Base-by-base conservation (phyloP, 1,140 invertebrate genomes). In the Ceratoteleas bidentatus region DNA sequence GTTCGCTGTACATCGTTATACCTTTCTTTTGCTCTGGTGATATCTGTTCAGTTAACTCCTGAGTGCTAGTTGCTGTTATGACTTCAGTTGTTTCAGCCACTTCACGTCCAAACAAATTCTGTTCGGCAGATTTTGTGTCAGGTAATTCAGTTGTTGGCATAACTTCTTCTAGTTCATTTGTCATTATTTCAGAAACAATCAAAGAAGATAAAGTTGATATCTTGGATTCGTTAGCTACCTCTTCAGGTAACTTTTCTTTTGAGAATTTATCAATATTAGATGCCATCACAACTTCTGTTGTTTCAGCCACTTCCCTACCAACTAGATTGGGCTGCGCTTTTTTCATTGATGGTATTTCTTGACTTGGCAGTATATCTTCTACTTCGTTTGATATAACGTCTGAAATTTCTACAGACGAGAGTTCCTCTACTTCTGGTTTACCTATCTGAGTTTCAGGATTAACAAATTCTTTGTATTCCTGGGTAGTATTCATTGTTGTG, bases 161-260 rank as follows among this genome's bases (percentile, higher is more conserved):
- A 6, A 68, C 6, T 6, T 88, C 70, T 70, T 86, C 88, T 0
- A 72, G 47, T 85, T 90, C 89, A 34, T 76, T 84, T 0, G 78
- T 86, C 8, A 87, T 57, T 9, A 83, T 80, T 64, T 90, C 83
- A 4, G 84, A 85, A 10, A 90, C 62, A 0, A 84, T 84, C 0
- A 90, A 7, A 0, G 87, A 86, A 3, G 83, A 68, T 0, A 88
- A n/a, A 61, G 88, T 86, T 49, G 89, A 88, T 0, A 90, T 6
- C 43, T 52, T 65, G 10, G 65, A 33, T 52, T 83, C 85, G 33
- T 84, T 84, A 56, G 70, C 75, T 32, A 85, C 76, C 58, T 86
- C 69, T 15, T 86, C 76, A 13, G 84, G 79, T 32, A 13, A 43
- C 61, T 68, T 56, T 9, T 6, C 5, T 76, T 74, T 8, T 3